Percentiles rank a stretch among this genome's conserved stretches.
phyloP scores from a whole-genome alignment of 2,888 invertebrate species.

The Troides helena region DNA sequence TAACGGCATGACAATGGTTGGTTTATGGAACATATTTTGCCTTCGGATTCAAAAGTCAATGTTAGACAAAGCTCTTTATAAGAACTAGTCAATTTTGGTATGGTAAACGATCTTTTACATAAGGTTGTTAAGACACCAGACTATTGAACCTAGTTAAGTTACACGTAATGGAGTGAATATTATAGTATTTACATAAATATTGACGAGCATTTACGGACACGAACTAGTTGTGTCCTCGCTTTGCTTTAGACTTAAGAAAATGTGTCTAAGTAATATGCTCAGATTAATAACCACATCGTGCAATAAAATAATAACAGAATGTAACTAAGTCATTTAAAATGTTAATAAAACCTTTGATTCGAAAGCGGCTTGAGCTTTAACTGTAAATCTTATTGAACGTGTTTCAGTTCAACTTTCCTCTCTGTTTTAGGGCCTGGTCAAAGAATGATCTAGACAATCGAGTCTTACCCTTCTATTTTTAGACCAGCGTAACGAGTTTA shows the following conservation, averaged over 20 bases:
- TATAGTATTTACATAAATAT: not conserved
- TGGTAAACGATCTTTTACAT: not conserved
- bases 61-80: constrained; percentile 1
- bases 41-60: not conserved
- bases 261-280: too few relatives aligned
- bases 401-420: constrained; percentile 63
- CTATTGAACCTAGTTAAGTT: not conserved
- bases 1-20: not conserved
- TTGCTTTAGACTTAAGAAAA: not conserved
- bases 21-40: not conserved
- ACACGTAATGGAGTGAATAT: not conserved
- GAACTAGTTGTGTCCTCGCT: not conserved
- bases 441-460: constrained; percentile 44
- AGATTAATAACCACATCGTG: too few relatives aligned
- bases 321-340: not conserved
- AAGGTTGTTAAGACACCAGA: not conserved
- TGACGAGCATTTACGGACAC: not conserved
- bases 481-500: constrained; percentile 20
- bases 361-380: constrained; percentile 62
- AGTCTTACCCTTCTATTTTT: constrained; percentile 32
- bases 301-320: too few relatives aligned
- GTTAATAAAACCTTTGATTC: constrained; percentile 42
- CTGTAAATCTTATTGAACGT: constrained; percentile 44
- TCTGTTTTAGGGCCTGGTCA: constrained; percentile 63
- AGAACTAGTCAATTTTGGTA: not conserved